Percentiles rank a stretch among this genome's conserved stretches.
Evolutionary conservation across 2,113 vertebrate species (phyloP).

Genomic region (Sylvicapra grimmia): DNA sequence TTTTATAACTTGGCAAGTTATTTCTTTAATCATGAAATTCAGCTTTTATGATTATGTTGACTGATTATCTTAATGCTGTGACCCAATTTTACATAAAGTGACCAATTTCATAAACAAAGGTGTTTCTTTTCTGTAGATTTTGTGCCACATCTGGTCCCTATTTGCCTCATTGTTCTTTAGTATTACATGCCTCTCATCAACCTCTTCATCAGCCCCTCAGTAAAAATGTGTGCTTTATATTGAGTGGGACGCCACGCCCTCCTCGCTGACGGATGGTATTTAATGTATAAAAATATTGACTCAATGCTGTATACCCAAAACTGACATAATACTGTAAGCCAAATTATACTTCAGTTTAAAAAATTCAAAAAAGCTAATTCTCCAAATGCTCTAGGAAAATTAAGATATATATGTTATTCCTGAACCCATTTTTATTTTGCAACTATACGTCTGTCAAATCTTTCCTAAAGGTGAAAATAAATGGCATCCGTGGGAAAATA

Average conservation of each 20-base stretch:
- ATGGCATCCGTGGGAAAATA: background rate
- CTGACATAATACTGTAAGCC: background rate
- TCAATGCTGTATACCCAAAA: background rate
- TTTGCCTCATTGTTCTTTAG: background rate
- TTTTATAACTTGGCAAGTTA: background rate
- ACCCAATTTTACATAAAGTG: background rate
- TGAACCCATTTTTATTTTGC: background rate
- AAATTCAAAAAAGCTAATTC: background rate
- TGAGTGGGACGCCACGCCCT: background rate
- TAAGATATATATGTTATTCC: background rate
- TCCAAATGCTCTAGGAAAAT: background rate
- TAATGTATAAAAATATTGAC: background rate
- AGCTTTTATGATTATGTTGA: background rate
- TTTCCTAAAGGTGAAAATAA: background rate
- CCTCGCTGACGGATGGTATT: background rate
- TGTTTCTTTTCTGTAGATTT: background rate
- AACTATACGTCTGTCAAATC: background rate
- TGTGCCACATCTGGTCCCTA: accelerated
- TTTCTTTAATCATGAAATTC: background rate
- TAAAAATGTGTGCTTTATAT: background rate
- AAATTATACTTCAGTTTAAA: background rate
- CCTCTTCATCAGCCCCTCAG: background rate
- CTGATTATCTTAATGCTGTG: background rate
- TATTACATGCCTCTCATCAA: background rate
- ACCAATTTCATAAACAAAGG: background rate